Conservation (phyloP, 2,888 invertebrate species). For the Azorinus chamasolen region DNA sequence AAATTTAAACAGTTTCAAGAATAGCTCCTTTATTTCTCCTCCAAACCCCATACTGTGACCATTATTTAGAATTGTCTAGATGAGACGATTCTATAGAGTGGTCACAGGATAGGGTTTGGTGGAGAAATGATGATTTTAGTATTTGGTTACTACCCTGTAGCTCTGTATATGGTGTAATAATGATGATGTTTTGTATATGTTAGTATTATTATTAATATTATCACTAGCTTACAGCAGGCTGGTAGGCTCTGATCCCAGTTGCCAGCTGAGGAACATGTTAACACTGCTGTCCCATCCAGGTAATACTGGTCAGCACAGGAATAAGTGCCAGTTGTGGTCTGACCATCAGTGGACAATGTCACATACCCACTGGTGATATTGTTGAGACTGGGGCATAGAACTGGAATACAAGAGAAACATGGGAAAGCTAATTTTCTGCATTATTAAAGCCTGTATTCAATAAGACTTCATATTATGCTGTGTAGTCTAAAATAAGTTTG, state of each 20-base stretch:
- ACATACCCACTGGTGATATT: conserved; percentile 27
- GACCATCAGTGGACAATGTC: conserved; percentile 32
- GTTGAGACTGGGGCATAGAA: conserved; percentile 6
- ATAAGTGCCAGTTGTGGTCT: conserved; percentile 15
- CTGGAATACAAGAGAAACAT: conserved; percentile 1
- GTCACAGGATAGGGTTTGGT: too few species aligned
- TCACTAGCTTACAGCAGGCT: conserved; percentile 43
- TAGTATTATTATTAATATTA: too few species aligned
- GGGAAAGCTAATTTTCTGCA: too few species aligned
- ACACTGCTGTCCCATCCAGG: conserved; percentile 9
- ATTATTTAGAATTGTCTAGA: too few species aligned
- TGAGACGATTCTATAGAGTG: too few species aligned
- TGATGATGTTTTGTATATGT: too few species aligned
- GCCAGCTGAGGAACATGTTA: conserved; percentile 25
- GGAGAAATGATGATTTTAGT: too few species aligned
- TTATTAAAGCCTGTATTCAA: background rate
- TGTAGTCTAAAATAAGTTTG: background rate
- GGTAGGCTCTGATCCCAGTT: conserved; percentile 33
- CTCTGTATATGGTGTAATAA: too few species aligned
- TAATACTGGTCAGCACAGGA: conserved; percentile 44
- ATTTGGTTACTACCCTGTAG: too few species aligned
- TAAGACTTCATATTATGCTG: background rate
- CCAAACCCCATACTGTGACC: too few species aligned
- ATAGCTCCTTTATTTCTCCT: too few species aligned
- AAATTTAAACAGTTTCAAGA: too few species aligned